Conservation (phyloP, 2,888 invertebrate genomes). For the Gortyna flavago region DNA sequence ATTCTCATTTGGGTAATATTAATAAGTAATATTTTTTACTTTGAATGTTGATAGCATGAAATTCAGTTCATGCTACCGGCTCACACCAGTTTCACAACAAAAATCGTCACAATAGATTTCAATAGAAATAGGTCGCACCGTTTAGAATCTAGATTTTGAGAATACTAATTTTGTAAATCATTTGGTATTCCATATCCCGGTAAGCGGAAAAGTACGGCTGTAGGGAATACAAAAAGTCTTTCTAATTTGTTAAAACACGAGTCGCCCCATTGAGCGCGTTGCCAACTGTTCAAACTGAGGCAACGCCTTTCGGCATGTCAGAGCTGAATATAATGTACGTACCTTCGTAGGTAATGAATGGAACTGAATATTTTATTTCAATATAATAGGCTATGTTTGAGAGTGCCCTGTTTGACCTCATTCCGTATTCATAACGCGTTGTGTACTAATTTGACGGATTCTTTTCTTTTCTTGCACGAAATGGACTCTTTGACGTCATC, state of each 20-base stretch:
- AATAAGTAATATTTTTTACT: too few relatives aligned
- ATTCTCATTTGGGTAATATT: slow-evolving; percentile 70
- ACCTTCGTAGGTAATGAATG: slow-evolving; percentile 85
- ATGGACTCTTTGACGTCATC: slow-evolving; percentile 83
- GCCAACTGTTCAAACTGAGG: slow-evolving; percentile 87
- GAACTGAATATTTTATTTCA: slow-evolving; percentile 89
- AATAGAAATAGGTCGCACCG: slow-evolving; percentile 19
- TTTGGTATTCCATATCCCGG: slow-evolving; percentile 39
- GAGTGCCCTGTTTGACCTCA: slow-evolving; percentile 89
- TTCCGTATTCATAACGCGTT: slow-evolving; percentile 87
- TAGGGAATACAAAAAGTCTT: slow-evolving; percentile 72
- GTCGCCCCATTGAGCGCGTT: slow-evolving; percentile 75
- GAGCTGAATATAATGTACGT: slow-evolving; percentile 77
- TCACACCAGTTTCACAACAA: slow-evolving; percentile 17
- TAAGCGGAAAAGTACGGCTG: slow-evolving; percentile 58
- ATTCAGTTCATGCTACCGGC: slow-evolving; percentile 44
- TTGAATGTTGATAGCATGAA: slow-evolving; percentile 45
- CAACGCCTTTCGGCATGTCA: slow-evolving; percentile 86
- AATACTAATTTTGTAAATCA: slow-evolving; percentile 18
- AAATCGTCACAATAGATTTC: slow-evolving; percentile 33
- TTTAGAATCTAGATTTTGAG: slow-evolving; percentile 30
- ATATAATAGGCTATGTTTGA: slow-evolving; percentile 85
- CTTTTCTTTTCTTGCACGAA: slow-evolving; percentile 85
- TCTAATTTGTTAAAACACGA: slow-evolving; percentile 77
- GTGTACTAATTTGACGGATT: slow-evolving; percentile 89